Conservation (phyloP, 2,113 vertebrate genomes). For the Eonycteris spelaea region DNA sequence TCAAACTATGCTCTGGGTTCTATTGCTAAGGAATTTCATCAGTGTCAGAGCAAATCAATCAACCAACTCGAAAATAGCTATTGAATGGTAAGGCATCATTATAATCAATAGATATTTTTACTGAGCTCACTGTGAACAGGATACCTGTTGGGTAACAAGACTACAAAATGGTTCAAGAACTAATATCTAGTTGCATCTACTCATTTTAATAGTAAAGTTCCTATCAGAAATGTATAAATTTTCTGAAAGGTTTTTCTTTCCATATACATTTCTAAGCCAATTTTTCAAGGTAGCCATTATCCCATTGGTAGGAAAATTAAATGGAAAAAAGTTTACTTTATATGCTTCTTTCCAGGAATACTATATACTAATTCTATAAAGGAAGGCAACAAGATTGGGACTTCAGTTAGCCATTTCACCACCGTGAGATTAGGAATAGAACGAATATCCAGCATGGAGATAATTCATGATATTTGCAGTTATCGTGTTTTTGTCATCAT, state of each 20-base stretch:
- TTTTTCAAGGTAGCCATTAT: not conserved
- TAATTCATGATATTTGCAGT: not conserved
- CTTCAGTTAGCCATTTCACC: not conserved
- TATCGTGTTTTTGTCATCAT: not conserved
- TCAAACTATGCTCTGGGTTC: not conserved
- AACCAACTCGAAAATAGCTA: not conserved
- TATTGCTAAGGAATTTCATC: not conserved
- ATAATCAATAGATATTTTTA: not conserved
- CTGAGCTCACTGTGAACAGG: not conserved
- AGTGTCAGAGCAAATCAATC: not conserved
- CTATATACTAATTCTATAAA: not conserved
- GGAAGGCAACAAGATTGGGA: not conserved
- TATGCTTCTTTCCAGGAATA: not conserved
- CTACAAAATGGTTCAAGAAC: not conserved
- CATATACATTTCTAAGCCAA: not conserved
- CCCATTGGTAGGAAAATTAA: not conserved
- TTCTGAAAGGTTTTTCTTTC: not conserved
- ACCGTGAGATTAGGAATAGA: not conserved
- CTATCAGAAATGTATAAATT: not conserved
- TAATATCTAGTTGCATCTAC: not conserved
- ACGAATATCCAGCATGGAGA: not conserved
- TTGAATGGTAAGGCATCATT: not conserved
- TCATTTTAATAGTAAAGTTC: not conserved
- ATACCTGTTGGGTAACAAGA: not conserved
- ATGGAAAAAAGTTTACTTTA: not conserved